These are phyloP conservation scores for Falcaria lacertinaria DNA, from an alignment of 2,888 invertebrate species.

Conservation along the genomic window DNA sequence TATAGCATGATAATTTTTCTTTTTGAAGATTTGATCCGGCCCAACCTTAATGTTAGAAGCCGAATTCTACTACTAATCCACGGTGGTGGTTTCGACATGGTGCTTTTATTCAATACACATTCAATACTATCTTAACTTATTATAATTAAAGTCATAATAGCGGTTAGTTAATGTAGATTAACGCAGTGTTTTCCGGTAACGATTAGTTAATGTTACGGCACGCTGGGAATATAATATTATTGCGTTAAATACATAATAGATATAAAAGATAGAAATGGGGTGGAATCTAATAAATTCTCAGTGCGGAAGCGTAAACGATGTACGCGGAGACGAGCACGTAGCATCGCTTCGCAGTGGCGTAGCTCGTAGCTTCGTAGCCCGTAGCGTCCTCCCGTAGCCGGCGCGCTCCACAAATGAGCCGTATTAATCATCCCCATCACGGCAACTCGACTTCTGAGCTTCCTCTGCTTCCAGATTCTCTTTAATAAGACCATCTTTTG, in stretches of 20 bases:
- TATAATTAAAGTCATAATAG: conserved; percentile 2
- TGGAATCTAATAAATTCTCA: conserved; percentile 73
- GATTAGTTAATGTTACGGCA: conserved; percentile 42
- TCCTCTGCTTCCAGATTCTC: conserved; percentile 63
- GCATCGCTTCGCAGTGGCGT: conserved; percentile 45
- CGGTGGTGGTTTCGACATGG: too few relatives aligned
- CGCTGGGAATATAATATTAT: conserved; percentile 40
- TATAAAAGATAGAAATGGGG: conserved; percentile 74
- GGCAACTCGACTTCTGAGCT: conserved; percentile 69
- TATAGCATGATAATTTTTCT: too few relatives aligned
- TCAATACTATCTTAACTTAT: too few relatives aligned
- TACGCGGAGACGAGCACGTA: conserved; percentile 71
- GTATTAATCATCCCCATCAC: conserved; percentile 76
- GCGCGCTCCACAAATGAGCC: conserved; percentile 73
- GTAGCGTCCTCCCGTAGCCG: conserved; percentile 34
- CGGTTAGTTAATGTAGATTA: conserved; percentile 29
- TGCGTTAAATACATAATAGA: conserved; percentile 67
- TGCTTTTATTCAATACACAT: too few relatives aligned
- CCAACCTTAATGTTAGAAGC: too few relatives aligned
- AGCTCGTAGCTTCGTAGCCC: conserved; percentile 40
- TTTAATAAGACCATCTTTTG: conserved; percentile 51
- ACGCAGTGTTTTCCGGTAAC: conserved; percentile 31
- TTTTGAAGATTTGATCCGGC: too few relatives aligned
- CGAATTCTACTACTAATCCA: too few relatives aligned
- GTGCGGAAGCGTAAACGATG: conserved; percentile 74